Percentiles rank a stretch among this genome's conserved stretches.
Evolutionary conservation across 2,888 invertebrate species (phyloP).

Genomic region (Scelioninae gen. 1): DNA sequence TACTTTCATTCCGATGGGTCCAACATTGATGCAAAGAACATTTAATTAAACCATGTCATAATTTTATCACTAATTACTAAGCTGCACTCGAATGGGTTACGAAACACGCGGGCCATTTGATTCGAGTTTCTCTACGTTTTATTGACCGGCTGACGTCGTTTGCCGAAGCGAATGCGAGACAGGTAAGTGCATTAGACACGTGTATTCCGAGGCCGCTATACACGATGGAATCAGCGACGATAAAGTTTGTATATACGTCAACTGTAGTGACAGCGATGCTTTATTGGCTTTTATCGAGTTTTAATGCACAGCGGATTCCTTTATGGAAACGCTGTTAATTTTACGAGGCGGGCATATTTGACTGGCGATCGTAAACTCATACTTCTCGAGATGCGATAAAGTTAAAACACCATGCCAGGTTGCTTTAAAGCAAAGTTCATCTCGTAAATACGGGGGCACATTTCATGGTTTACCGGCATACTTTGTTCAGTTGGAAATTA

Average conservation of each 20-base stretch:
- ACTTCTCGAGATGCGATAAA: slow-evolving; percentile 81
- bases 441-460: slow-evolving; percentile 77
- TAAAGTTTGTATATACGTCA: slow-evolving; percentile 62
- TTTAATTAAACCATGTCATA: slow-evolving; percentile 37
- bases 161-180: not conserved
- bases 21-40: slow-evolving; percentile 16
- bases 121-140: slow-evolving; percentile 14
- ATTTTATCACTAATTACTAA: slow-evolving; percentile 34
- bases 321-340: slow-evolving; percentile 83
- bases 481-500: slow-evolving; percentile 63
- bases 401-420: slow-evolving; percentile 78
- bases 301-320: slow-evolving; percentile 80
- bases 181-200: slow-evolving; percentile 58
- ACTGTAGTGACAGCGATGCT: slow-evolving; percentile 61
- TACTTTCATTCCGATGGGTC: not conserved
- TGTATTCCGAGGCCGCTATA: slow-evolving; percentile 40
- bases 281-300: slow-evolving; percentile 75
- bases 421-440: slow-evolving; percentile 79
- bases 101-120: slow-evolving; percentile 7
- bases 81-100: not conserved
- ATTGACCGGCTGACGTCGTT: slow-evolving; percentile 16
- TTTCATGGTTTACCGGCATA: slow-evolving; percentile 65
- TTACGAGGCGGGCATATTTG: slow-evolving; percentile 82
- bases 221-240: slow-evolving; percentile 44
- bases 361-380: slow-evolving; percentile 81